Evolutionary conservation across 2,797 vertebrate species (phyloP), one percentile per base, ranked within the genome.

Genomic region (Euthynnus affinis): DNA sequence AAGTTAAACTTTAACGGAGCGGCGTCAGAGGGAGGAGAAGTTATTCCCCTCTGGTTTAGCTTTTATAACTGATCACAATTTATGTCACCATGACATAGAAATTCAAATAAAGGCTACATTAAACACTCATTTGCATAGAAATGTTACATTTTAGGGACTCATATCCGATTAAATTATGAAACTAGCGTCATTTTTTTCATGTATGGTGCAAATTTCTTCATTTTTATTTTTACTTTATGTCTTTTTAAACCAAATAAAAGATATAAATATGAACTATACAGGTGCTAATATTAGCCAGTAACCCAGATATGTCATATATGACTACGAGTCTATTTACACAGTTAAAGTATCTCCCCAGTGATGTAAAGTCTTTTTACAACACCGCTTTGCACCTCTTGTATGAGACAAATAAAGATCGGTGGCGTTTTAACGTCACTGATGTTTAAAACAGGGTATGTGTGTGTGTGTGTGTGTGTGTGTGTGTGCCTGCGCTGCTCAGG

Each of bases 401-500:
- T 5, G 29, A 32, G 29, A 32, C 73, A 44, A 80, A 76, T 62
- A 63, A 58, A 89, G 71, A 70, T 8, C 67, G 5, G 53, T 37
- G 17, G 68, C 55, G 74, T 23, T 80, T 59, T 29, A 25, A 80
- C 73, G 76, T 90, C 89, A 85, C 74, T 20, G 56, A 25, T 9
- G 44, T 29, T 51, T 72, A 12, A 60, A 74, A 69, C 0, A 25
- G 23, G 13, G 20, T 55, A 23, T 75, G 64, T 75, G 57, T 44
- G 52, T 49, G 53, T 23, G 48, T 66, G 32, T 73, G 44, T 37
- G 52, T 65, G 42, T 42, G 40, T 53, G 58, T 60, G 57, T 72
- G 76, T 52, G 34, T 55, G n/a, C 46, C 42, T 69, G 49, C 10
- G 74, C 73, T 81, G 84, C 78, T 78, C 62, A 71, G 84, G 75